Base-by-base conservation (phyloP, 2,888 invertebrate species). In the Idaea dimidiata region DNA sequence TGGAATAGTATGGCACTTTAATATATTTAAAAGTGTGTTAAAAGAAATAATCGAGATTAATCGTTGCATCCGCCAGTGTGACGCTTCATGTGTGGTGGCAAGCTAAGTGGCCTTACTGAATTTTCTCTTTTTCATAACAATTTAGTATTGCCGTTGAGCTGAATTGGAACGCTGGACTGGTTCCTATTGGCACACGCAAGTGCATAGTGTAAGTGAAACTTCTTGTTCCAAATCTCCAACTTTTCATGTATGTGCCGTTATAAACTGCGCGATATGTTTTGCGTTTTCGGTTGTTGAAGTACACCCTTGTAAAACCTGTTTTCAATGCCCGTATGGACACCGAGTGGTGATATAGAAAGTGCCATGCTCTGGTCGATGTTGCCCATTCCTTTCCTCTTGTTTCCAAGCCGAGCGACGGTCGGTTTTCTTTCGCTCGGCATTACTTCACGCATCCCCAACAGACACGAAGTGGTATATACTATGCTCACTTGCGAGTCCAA, bases 151-250 rank as follows among this genome's bases (percentile, higher is more conserved):
- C 81, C 86, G 87, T 83, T 83, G 76, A 84, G 79, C 75, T 84
- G 79, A 81, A 83, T 81, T 87, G 89, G 87, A 90, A 88, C 89
- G 85, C 80, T 88, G 82, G 85, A 87, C 86, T 81, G 80, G 91
- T 89, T 90, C 91, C 91, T 81, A 92, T 90, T 88, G 86, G 92
- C 91, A 92, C 92, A 92, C 89, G 87, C 86, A 91, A 92, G 91
- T 92, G 92, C 92, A 88, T 87, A 88, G 86, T 87, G 85, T 90
- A 91, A 91, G 88, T 89, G 86, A 91, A 87, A 93, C 92, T 93
- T 93, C 93, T 91, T 93, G 93, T 93, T 93, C 93, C 93, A 93
- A 93, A 93, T 93, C 93, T 93, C 93, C 91, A 89, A 88, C 87
- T 88, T 86, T 88, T 86, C 85, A 85, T 88, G 89, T 87, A 87